phyloP scores from a whole-genome alignment of 2,113 vertebrate species.

The Vidua chalybeata region DNA sequence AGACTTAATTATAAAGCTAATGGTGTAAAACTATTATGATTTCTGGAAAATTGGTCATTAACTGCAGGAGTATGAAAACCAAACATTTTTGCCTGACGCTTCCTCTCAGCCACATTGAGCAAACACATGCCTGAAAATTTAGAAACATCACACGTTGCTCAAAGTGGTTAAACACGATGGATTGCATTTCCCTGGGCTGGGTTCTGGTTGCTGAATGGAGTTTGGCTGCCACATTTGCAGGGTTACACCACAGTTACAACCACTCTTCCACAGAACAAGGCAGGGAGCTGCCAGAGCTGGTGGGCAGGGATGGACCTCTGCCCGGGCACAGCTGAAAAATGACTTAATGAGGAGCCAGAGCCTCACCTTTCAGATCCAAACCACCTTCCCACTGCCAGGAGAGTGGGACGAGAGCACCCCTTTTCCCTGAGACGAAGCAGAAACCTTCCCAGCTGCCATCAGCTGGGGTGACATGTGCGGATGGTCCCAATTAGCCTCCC shows the following conservation, averaged over 20 bases:
- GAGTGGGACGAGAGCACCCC: not conserved
- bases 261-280: accelerated
- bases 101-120: not conserved
- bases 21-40: conserved; percentile 37
- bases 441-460: not conserved
- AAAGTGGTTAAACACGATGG: accelerated
- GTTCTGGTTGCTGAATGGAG: not conserved
- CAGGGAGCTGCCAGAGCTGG: not conserved
- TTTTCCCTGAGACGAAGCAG: not conserved
- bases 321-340: not conserved
- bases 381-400: accelerated
- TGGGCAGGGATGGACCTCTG: not conserved
- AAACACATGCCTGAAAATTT: not conserved
- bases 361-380: not conserved
- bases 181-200: not conserved
- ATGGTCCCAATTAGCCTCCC: not conserved
- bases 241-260: accelerated
- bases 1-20: conserved; percentile 46
- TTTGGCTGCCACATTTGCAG: not conserved
- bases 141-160: not conserved
- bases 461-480: not conserved
- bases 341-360: accelerated
- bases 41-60: conserved; percentile 61
- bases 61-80: conserved; percentile 8
- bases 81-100: conserved; percentile 14